Evolutionary conservation across 2,797 vertebrate species (phyloP), one percentile per base, ranked within the genome.

Genomic region (Babyrousa celebensis): DNA sequence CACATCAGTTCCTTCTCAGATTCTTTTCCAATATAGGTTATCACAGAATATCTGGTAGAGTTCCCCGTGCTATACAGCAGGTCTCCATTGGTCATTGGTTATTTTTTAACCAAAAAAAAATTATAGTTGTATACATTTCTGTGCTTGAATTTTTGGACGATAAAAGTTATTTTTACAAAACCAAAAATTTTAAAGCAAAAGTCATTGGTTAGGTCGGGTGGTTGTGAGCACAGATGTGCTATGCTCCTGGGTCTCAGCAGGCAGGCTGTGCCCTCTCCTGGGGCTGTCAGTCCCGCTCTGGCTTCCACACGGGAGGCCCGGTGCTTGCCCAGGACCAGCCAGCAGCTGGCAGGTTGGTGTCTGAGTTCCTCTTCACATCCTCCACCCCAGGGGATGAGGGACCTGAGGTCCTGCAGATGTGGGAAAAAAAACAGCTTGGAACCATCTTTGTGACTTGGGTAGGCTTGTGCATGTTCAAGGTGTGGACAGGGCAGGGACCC

Each of bases 161-260:
- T 74, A 20, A 52, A 63, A 75, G 27, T n/a, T n/a, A 21, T 58
- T 43, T 79, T 77, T 77, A 12, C 18, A 48, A 25, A 62, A 87
- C 32, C 23, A 70, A 36, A 9, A 40, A 20, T 60, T 71, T 71
- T 40, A 43, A 74, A 62, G 43, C n/a, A 6, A 25, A 80, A 18
- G 36, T 74, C 29, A 62, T 75, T 52, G 14, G 4, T 12, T 16
- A 21, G 18, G 27, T 62, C 21, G 58, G 27, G 36, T 60, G 56
- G 12, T 48, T 11, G 8, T 10, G 36, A 63, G 14, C 70, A 14
- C 17, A 58, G 40, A 23, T 12, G 17, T 58, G 67, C 84, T 8
- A 16, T 12, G n/a, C 84, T 29, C 1, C 1, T 1, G 17, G 27
- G 11, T 65, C 60, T 48, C 27, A 1, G 25, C 12, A 0, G 25